Evolutionary conservation across 2,888 invertebrate species (phyloP).

Genomic region (Adineta ricciae): DNA sequence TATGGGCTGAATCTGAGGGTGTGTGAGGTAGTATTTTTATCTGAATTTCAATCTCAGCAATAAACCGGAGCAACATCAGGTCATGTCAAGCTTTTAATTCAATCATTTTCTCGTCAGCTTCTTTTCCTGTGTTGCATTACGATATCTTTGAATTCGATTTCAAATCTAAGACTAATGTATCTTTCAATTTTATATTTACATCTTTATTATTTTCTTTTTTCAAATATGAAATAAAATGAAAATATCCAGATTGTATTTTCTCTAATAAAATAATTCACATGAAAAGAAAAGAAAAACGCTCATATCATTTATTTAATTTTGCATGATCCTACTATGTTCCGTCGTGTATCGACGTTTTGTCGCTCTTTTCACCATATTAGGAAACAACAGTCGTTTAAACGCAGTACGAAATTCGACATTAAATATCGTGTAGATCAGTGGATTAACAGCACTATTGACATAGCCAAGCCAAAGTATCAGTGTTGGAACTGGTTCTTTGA

Average conservation of each 20-base stretch:
- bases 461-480: conserved; percentile 33
- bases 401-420: conserved; percentile 33
- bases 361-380: neutral
- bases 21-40: too few relatives aligned
- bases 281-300: too few relatives aligned
- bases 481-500: conserved; percentile 28
- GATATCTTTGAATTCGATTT: too few relatives aligned
- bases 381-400: conserved; percentile 19
- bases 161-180: too few relatives aligned
- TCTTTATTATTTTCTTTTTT: neutral
- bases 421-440: conserved; percentile 33
- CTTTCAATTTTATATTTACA: neutral
- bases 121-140: too few relatives aligned
- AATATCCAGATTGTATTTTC: neutral
- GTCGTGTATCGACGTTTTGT: neutral
- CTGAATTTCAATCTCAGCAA: too few relatives aligned
- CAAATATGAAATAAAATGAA: neutral
- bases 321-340: neutral
- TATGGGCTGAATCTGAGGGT: too few relatives aligned
- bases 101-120: too few relatives aligned
- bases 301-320: neutral
- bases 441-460: conserved; percentile 33
- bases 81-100: too few relatives aligned
- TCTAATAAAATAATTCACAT: neutral
- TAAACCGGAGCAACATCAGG: too few relatives aligned